These are phyloP conservation scores for Camponotus fellah DNA, from an alignment of 2,888 invertebrate genomes.

Conservation along the genomic window DNA sequence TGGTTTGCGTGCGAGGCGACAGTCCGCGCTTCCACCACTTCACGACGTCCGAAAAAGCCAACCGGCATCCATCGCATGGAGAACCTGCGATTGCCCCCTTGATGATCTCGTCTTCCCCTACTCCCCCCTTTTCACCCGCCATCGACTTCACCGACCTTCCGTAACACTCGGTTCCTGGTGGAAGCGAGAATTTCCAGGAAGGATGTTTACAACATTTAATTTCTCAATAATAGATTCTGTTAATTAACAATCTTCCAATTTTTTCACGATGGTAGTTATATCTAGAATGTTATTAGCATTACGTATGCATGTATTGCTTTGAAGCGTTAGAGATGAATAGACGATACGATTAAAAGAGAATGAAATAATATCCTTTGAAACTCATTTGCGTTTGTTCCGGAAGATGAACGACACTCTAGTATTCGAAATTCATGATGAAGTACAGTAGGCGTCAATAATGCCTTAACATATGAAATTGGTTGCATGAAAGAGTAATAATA, in stretches of 20 bases:
- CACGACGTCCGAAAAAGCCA: slow-evolving; percentile 25
- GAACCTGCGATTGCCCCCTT: slow-evolving; percentile 58
- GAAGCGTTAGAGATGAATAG: not conserved
- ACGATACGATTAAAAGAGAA: not conserved
- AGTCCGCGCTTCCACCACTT: slow-evolving; percentile 55
- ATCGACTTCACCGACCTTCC: not conserved
- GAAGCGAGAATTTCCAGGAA: not conserved
- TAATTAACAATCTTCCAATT: not conserved
- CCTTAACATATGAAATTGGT: too few species aligned
- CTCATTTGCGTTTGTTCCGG: not conserved
- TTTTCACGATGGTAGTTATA: not conserved
- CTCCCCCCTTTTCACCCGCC: not conserved
- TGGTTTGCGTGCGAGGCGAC: slow-evolving; percentile 12
- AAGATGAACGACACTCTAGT: not conserved
- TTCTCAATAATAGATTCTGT: not conserved
- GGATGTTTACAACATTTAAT: not conserved
- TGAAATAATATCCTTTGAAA: not conserved
- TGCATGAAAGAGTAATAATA: too few species aligned
- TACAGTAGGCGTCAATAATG: too few species aligned
- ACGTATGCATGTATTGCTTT: not conserved
- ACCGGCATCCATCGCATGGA: slow-evolving; percentile 35
- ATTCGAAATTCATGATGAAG: slow-evolving; percentile 9
- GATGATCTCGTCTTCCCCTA: slow-evolving; percentile 25
- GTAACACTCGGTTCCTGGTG: not conserved
- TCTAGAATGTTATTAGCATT: not conserved